Conservation (phyloP, 2,888 invertebrate species). For the Orthosia incerta region DNA sequence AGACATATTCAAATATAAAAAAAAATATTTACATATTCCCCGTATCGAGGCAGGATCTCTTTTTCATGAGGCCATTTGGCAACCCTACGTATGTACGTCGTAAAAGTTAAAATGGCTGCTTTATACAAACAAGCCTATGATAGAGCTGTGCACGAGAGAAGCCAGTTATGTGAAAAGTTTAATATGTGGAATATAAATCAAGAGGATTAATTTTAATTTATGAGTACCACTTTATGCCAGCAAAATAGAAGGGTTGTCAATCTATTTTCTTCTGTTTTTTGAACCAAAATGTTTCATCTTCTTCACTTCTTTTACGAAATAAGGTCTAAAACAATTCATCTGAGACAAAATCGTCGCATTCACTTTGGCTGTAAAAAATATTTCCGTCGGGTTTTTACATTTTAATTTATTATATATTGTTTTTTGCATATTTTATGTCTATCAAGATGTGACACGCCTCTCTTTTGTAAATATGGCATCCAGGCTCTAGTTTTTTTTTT, state of each 20-base stretch:
- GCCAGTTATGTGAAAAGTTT: slow-evolving; percentile 41
- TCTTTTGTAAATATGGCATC: background rate
- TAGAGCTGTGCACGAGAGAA: slow-evolving; percentile 46
- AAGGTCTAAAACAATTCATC: background rate
- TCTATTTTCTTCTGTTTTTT: background rate
- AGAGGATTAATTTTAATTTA: slow-evolving; percentile 29
- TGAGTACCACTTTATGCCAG: background rate
- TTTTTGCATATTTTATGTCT: no score
- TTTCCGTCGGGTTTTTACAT: background rate
- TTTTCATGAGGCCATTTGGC: slow-evolving; percentile 85
- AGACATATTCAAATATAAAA: slow-evolving; percentile 70
- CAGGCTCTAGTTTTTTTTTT: background rate
- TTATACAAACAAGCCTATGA: slow-evolving; percentile 75
- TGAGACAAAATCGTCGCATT: background rate
- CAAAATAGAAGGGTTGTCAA: background rate
- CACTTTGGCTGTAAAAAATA: background rate
- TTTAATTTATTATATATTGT: no score
- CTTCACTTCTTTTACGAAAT: background rate
- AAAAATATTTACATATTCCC: slow-evolving; percentile 81
- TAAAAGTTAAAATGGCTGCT: slow-evolving; percentile 78
- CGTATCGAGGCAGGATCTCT: slow-evolving; percentile 76
- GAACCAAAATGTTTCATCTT: background rate
- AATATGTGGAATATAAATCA: slow-evolving; percentile 43
- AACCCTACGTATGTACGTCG: slow-evolving; percentile 75
- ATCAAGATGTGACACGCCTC: no score